A percentile compares a stretch with the other conserved stretches of the same genome.
Conservation (phyloP, 2,888 invertebrate species). For the Phrixothrix hirtus region DNA sequence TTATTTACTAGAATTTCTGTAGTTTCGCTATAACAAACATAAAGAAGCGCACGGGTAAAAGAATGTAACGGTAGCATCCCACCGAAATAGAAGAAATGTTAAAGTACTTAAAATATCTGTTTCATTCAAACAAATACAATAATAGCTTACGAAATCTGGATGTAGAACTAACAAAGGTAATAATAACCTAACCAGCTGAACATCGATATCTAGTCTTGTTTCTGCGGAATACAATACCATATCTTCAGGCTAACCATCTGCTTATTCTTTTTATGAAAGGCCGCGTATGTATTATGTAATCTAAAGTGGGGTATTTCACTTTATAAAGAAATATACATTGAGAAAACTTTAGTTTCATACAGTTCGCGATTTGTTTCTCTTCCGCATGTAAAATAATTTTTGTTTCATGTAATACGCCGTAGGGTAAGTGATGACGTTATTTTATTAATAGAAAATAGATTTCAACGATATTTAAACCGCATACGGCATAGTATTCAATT, state of each 20-base stretch:
- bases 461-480: no score
- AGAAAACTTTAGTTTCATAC: conserved; percentile 17
- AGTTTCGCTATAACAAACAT: no score
- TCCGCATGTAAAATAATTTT: no score
- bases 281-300: conserved; percentile 40
- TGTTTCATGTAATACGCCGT: no score
- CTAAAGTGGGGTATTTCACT: conserved; percentile 38
- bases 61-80: no score
- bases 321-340: conserved; percentile 27
- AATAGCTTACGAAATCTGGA: conserved; percentile 21
- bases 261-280: conserved; percentile 34
- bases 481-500: no score
- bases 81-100: conserved; percentile 5
- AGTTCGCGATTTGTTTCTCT: conserved; percentile 28
- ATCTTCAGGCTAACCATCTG: conserved; percentile 42
- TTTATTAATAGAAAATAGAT: no score
- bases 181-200: conserved; percentile 31
- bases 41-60: no score
- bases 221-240: conserved; percentile 39
- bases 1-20: no score
- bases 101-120: conserved; percentile 26
- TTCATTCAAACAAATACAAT: conserved; percentile 25
- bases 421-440: no score
- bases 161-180: conserved; percentile 27
- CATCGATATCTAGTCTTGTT: conserved; percentile 42